Conservation (phyloP, 2,888 invertebrate species). For the Diplazon laetatorius region DNA sequence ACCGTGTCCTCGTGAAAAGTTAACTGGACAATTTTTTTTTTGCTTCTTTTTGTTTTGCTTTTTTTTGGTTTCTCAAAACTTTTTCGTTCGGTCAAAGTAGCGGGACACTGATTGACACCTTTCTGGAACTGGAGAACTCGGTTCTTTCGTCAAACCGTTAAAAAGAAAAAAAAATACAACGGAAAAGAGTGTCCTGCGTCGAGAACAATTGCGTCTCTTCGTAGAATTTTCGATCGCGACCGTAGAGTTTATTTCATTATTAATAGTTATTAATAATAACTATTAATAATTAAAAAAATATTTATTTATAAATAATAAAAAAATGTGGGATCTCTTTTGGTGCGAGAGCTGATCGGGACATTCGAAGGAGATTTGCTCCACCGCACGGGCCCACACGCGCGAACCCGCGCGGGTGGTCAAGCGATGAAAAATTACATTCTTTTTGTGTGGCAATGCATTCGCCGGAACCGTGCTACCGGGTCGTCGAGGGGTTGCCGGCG, state of each 20-base stretch:
- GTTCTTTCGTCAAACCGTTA: constrained; percentile 31
- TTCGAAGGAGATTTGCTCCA: constrained; percentile 34
- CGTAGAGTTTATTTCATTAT: background rate
- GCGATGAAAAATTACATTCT: constrained; percentile 76
- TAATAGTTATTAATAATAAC: no score
- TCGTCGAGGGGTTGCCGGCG: constrained; percentile 22
- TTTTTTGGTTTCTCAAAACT: constrained; percentile 9
- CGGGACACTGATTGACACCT: constrained; percentile 5
- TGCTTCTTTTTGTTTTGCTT: no score
- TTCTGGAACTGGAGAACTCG: constrained; percentile 42
- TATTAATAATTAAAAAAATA: no score
- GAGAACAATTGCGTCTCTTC: background rate
- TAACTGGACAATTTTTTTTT: constrained; percentile 64
- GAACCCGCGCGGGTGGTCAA: constrained; percentile 71
- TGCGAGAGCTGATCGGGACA: constrained; percentile 52
- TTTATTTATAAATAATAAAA: no score
- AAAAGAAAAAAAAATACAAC: constrained; percentile 9
- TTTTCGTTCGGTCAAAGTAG: constrained; percentile 40
- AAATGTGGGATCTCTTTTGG: constrained; percentile 28
- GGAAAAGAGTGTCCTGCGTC: background rate
- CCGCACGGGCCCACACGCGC: constrained; percentile 66
- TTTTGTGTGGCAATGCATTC: constrained; percentile 72
- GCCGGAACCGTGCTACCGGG: constrained; percentile 48
- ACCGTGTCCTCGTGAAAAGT: constrained; percentile 37
- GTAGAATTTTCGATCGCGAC: constrained; percentile 10